phyloP scores from a whole-genome alignment of 35 echinoderm and acorn worm species.

The Apostichopus parvimensis region DNA sequence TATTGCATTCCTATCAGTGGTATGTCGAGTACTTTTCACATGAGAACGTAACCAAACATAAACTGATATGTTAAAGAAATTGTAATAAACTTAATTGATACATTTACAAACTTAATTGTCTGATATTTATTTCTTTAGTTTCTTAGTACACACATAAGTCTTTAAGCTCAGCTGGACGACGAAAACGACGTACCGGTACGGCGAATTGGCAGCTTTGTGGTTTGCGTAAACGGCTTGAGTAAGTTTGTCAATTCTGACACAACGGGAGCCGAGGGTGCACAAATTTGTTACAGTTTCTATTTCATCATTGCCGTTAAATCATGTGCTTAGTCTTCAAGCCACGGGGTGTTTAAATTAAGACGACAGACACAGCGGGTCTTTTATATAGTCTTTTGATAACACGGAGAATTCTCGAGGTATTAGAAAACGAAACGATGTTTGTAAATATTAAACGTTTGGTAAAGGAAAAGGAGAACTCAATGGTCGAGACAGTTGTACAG shows the following conservation, averaged over 20 bases:
- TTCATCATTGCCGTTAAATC: constrained; percentile 12
- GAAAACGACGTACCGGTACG: too few species aligned
- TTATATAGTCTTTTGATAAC: constrained; percentile 12
- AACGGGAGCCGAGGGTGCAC: constrained; percentile 29
- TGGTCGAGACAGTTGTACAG: neutral
- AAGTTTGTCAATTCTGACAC: constrained; percentile 31
- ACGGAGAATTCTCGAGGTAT: neutral
- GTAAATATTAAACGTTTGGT: neutral
- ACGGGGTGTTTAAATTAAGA: neutral
- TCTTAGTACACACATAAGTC: too few species aligned
- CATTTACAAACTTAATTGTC: too few species aligned
- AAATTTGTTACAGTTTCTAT: constrained; percentile 27
- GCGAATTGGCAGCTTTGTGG: neutral
- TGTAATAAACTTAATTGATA: too few species aligned
- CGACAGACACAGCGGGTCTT: constrained; percentile 20
- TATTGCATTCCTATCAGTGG: too few species aligned
- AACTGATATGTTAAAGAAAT: too few species aligned
- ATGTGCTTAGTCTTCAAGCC: constrained; percentile 26
- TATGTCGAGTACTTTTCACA: too few species aligned
- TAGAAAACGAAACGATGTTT: constrained; percentile 1
- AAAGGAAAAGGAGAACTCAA: neutral
- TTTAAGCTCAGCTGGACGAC: too few species aligned
- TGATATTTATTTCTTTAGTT: too few species aligned
- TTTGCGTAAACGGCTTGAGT: constrained; percentile 8
- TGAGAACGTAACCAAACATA: too few species aligned